Conservation (phyloP, 2,888 invertebrate genomes). For the Leucoma salicis region DNA sequence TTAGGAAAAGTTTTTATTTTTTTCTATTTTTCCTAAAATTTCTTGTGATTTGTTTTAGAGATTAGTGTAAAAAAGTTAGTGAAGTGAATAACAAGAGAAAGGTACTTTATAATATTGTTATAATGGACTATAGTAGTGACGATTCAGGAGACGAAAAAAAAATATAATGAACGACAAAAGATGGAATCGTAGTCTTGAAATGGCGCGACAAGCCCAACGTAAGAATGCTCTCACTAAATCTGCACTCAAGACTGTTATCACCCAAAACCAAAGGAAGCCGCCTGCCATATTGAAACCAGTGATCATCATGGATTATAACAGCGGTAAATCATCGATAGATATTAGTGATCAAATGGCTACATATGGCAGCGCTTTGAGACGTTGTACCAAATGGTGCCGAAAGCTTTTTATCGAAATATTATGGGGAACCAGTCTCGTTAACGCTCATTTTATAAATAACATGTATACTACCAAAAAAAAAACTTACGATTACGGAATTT, state of each 20-base stretch:
- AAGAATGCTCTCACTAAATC: too few relatives aligned
- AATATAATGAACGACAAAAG: too few relatives aligned
- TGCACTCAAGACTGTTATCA: background rate
- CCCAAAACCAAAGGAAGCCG: background rate
- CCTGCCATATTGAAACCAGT: background rate
- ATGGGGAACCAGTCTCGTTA: constrained; percentile 17
- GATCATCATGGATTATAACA: background rate
- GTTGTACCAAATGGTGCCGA: constrained; percentile 10
- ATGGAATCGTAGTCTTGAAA: too few relatives aligned
- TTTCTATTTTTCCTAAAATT: too few relatives aligned
- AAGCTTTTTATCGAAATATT: constrained; percentile 9
- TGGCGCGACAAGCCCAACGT: too few relatives aligned
- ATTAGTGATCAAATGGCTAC: constrained; percentile 1
- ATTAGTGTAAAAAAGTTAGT: too few relatives aligned
- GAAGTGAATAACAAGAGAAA: too few relatives aligned
- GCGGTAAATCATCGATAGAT: constrained; percentile 9
- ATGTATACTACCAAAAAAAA: constrained; percentile 1
- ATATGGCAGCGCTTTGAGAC: constrained; percentile 9
- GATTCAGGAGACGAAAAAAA: too few relatives aligned
- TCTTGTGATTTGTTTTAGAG: too few relatives aligned
- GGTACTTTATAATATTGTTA: too few relatives aligned
- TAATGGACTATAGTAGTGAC: too few relatives aligned
- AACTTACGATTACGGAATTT: background rate
- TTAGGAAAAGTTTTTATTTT: too few relatives aligned
- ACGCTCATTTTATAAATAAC: constrained; percentile 14